phyloP scores from a whole-genome alignment of 2,888 invertebrate genomes.

The Coelogynopora nodosa region DNA sequence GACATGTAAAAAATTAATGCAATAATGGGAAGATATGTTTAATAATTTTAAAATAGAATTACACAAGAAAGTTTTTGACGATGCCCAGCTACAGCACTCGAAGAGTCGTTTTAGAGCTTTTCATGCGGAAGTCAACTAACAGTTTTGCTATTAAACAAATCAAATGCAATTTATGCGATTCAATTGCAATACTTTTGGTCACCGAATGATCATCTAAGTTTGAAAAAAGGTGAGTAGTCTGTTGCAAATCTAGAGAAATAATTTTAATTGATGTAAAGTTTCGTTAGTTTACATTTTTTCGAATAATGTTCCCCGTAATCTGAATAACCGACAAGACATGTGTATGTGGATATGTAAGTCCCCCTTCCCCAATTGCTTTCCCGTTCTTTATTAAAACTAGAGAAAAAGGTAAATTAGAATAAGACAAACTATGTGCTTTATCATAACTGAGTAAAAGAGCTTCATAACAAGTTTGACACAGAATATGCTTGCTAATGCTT shows the following conservation, averaged over 20 bases:
- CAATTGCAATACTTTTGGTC: not conserved
- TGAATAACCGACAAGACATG: not conserved
- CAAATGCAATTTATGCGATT: not conserved
- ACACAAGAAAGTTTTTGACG: not conserved
- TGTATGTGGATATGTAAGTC: not conserved
- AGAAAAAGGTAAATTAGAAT: not conserved
- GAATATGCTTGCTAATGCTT: not conserved
- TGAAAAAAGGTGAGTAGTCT: not conserved
- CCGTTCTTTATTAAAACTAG: not conserved
- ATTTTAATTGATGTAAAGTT: not conserved
- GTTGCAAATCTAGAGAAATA: constrained; percentile 1
- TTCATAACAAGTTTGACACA: constrained; percentile 11
- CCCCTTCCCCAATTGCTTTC: constrained; percentile 11
- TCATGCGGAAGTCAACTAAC: not conserved
- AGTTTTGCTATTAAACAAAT: not conserved
- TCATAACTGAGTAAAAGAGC: not conserved
- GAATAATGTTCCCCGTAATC: not conserved
- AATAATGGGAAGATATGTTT: not conserved
- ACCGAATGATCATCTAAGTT: not conserved
- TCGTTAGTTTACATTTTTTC: not conserved
- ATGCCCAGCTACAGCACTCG: not conserved
- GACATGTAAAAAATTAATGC: not conserved
- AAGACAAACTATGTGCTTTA: not conserved
- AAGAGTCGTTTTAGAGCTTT: not conserved
- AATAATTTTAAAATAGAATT: not conserved